Evolutionary conservation across 2,797 vertebrate genomes (phyloP).

Genomic region (Chelidonichthys spinosus): DNA sequence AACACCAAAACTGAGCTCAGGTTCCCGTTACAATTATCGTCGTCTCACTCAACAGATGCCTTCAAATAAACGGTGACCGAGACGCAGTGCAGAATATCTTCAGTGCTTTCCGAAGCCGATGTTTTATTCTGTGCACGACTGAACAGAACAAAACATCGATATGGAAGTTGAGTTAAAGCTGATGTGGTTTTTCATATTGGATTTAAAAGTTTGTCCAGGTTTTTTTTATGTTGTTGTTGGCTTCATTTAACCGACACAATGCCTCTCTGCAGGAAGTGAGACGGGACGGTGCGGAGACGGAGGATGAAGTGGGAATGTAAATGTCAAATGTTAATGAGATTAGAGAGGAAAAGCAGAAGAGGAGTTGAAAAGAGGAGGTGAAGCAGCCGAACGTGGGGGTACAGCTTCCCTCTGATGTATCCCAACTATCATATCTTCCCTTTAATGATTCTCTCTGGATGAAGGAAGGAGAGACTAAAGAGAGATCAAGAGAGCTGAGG

Average conservation of each 20-base stretch:
- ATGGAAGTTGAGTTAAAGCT: conserved; percentile 11
- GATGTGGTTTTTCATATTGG: neutral
- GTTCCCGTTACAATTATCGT: neutral
- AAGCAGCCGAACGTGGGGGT: conserved; percentile 53
- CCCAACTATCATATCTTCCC: conserved; percentile 63
- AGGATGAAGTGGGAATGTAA: conserved; percentile 55
- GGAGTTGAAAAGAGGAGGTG: conserved; percentile 61
- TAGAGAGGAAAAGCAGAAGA: conserved; percentile 52
- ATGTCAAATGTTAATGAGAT: conserved; percentile 73
- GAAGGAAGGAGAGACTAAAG: conserved; percentile 69
- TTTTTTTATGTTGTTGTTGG: conserved; percentile 12
- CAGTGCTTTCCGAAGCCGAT: neutral
- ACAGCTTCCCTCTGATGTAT: conserved; percentile 66
- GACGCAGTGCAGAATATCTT: neutral
- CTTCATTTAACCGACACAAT: neutral
- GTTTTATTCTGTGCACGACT: neutral
- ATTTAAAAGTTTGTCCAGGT: conserved; percentile 5
- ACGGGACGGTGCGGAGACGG: conserved; percentile 1
- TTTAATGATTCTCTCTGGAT: conserved; percentile 72
- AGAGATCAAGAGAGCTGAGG: conserved; percentile 59
- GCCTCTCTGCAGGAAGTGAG: conserved; percentile 5
- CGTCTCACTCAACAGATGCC: neutral
- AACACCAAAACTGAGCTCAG: neutral
- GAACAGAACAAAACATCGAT: conserved; percentile 7
- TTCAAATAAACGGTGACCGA: neutral